Percentiles rank a stretch among this genome's conserved stretches.
Conservation (phyloP, 2,888 invertebrate species). For the Leucozona laternaria region DNA sequence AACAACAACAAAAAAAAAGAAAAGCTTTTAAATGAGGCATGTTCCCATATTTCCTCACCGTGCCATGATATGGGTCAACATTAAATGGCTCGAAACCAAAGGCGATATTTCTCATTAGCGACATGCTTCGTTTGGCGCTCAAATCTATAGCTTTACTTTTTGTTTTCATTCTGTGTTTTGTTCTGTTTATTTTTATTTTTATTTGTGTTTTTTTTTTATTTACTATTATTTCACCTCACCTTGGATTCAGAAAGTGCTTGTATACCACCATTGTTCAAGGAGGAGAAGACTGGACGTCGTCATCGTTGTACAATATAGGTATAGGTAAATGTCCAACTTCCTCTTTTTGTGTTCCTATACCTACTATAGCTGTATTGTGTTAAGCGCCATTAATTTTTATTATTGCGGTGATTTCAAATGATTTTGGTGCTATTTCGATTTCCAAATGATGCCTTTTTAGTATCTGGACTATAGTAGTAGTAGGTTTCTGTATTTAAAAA, state of each 20-base stretch:
- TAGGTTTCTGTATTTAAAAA: background rate
- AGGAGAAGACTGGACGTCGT: constrained; percentile 24
- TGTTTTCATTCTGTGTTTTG: constrained; percentile 50
- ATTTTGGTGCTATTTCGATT: constrained; percentile 58
- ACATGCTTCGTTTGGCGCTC: constrained; percentile 66
- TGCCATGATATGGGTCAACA: constrained; percentile 70
- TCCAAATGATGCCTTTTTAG: constrained; percentile 33
- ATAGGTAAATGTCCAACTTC: constrained; percentile 44
- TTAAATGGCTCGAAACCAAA: constrained; percentile 74
- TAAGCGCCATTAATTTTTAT: constrained; percentile 72
- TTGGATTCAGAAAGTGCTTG: constrained; percentile 17
- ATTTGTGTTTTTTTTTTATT: background rate
- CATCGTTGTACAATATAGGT: constrained; percentile 26
- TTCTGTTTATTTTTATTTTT: background rate
- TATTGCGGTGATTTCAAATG: constrained; percentile 58
- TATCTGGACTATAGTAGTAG: background rate
- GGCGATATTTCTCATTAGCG: constrained; percentile 74
- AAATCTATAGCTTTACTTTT: constrained; percentile 56
- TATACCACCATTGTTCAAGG: constrained; percentile 7
- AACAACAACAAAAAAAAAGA: background rate
- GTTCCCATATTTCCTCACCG: constrained; percentile 63
- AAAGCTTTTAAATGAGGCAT: constrained; percentile 63
- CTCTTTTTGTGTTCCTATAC: constrained; percentile 40
- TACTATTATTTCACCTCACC: constrained; percentile 52
- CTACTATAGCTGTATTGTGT: constrained; percentile 39